phyloP scores from a whole-genome alignment of 1,140 invertebrate genomes.

The Drosophila littoralis region DNA sequence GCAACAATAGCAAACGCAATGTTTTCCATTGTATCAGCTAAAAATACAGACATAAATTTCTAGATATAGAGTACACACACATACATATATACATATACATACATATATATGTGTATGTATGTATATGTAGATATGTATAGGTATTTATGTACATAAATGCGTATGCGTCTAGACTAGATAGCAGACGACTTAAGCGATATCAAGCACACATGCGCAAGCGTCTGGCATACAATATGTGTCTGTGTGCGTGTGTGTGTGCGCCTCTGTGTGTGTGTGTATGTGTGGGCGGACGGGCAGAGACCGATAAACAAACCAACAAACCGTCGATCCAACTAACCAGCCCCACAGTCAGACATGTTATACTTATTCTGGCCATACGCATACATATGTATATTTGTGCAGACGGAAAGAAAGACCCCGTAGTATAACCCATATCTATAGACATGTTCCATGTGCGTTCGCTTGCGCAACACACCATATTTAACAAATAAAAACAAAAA shows the following conservation, averaged over 20 bases:
- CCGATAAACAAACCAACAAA: slow-evolving; percentile 54
- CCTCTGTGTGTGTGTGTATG: slow-evolving; percentile 12
- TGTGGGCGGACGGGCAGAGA: slow-evolving; percentile 40
- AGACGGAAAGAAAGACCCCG: slow-evolving; percentile 66
- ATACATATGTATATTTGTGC: slow-evolving; percentile 17
- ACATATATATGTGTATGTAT: not conserved
- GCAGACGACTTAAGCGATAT: slow-evolving; percentile 81
- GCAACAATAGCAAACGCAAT: slow-evolving; percentile 24
- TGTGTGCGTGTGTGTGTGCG: not conserved
- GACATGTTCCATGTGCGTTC: slow-evolving; percentile 36
- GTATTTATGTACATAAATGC: slow-evolving; percentile 30
- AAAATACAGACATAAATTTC: not conserved
- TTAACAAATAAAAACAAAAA: slow-evolving; percentile 43
- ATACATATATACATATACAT: not conserved
- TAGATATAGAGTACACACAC: slow-evolving; percentile 19
- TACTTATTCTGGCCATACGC: slow-evolving; percentile 33
- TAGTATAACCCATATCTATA: slow-evolving; percentile 22
- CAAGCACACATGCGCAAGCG: slow-evolving; percentile 72
- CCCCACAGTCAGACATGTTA: slow-evolving; percentile 38
- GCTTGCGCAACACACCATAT: slow-evolving; percentile 66
- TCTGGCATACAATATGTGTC: slow-evolving; percentile 37
- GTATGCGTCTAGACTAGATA: slow-evolving; percentile 78
- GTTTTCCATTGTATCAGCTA: slow-evolving; percentile 24
- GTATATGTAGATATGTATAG: slow-evolving; percentile 19
- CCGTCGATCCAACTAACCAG: slow-evolving; percentile 10